These are phyloP conservation scores for Zygothrica quintamaculata DNA, from an alignment of 2,888 invertebrate genomes.

Conservation along the genomic window DNA sequence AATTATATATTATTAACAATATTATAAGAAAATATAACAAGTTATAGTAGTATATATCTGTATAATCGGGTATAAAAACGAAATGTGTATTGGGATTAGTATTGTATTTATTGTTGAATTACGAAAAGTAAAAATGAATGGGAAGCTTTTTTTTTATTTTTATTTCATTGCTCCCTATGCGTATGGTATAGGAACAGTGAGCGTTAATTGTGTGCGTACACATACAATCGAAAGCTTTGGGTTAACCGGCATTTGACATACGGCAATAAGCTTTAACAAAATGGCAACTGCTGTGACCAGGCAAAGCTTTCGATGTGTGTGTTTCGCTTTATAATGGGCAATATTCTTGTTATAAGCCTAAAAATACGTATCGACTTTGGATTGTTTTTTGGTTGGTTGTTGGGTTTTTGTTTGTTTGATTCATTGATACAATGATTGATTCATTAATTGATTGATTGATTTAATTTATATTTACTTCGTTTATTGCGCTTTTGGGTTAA, in stretches of 20 bases:
- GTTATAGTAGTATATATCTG: too few species aligned
- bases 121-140: too few species aligned
- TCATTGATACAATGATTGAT: slow-evolving; percentile 20
- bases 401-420: slow-evolving; percentile 36
- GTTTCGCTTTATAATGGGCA: slow-evolving; percentile 27
- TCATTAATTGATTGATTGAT: slow-evolving; percentile 11
- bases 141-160: too few species aligned
- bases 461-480: slow-evolving; percentile 26
- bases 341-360: slow-evolving; percentile 81
- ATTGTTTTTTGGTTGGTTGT: slow-evolving; percentile 66
- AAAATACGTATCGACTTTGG: slow-evolving; percentile 85
- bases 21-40: slow-evolving; percentile 14
- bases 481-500: slow-evolving; percentile 51
- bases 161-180: not conserved
- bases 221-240: slow-evolving; percentile 74
- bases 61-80: slow-evolving; percentile 39
- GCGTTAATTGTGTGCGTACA: slow-evolving; percentile 35
- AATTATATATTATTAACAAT: too few species aligned
- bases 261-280: slow-evolving; percentile 30
- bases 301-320: slow-evolving; percentile 71
- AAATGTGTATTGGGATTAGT: slow-evolving; percentile 52
- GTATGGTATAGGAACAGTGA: slow-evolving; percentile 21
- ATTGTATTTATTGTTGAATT: slow-evolving; percentile 19
- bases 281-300: slow-evolving; percentile 57
- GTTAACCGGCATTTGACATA: slow-evolving; percentile 51